A percentile compares a stretch with the other conserved stretches of the same genome.
Conservation (phyloP, 2,113 vertebrate genomes). For the Rattus norvegicus region GRCr8 NC_086025.1:4198501-4199000, state of each 20-base stretch:
- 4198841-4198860: no score
- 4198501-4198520: not conserved
- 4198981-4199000: not conserved
- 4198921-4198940: no score
- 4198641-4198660: not conserved
- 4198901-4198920: no score
- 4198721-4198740: not conserved
- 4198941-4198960: no score
- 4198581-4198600: not conserved
- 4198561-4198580: not conserved
- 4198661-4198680: not conserved
- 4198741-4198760: not conserved
- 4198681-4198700: not conserved
- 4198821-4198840: no score
- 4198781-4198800: no score
- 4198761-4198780: not conserved
- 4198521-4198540: not conserved
- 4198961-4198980: not conserved
- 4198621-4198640: not conserved
- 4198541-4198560: not conserved
- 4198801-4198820: no score
- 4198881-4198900: no score
- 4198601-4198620: not conserved
- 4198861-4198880: no score
- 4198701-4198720: not conserved